Percentiles rank a stretch among this genome's conserved stretches.
Conservation (phyloP, 1,140 invertebrate species). For the Maconellicoccus hirsutus region DNA sequence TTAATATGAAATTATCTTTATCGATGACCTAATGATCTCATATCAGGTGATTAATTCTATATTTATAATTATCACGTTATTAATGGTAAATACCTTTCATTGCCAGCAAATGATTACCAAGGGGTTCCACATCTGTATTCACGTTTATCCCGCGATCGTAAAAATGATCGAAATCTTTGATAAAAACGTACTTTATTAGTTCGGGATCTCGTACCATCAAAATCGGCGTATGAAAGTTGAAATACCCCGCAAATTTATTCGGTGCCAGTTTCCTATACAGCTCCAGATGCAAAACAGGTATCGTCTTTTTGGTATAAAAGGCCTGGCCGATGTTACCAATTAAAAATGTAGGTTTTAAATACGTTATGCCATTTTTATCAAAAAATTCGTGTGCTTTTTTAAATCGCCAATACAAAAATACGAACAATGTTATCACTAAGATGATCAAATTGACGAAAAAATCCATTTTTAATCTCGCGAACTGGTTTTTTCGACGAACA, state of each 20-base stretch:
- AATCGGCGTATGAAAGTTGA: conserved; percentile 30
- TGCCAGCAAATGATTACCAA: neutral
- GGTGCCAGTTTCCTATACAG: conserved; percentile 26
- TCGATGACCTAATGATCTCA: no score
- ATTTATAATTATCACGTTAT: no score
- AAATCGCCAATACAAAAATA: neutral
- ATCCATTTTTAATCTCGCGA: neutral
- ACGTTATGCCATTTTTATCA: conserved; percentile 25
- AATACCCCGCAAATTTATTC: conserved; percentile 27
- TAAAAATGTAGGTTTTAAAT: conserved; percentile 26
- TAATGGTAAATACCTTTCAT: neutral
- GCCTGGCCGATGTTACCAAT: conserved; percentile 27
- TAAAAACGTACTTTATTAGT: conserved; percentile 37
- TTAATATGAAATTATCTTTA: no score
- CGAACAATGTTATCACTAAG: neutral
- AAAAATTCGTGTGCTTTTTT: neutral
- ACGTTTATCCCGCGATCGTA: conserved; percentile 33
- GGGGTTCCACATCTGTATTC: neutral
- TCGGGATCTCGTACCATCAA: conserved; percentile 37
- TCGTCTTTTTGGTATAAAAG: conserved; percentile 9
- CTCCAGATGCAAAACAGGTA: conserved; percentile 2
- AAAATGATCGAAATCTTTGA: conserved; percentile 40
- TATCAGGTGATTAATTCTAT: no score
- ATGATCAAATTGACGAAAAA: neutral
- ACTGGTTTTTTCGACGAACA: no score